phyloP scores from a whole-genome alignment of 2,888 invertebrate genomes.

The Phlogophora meticulosa region DNA sequence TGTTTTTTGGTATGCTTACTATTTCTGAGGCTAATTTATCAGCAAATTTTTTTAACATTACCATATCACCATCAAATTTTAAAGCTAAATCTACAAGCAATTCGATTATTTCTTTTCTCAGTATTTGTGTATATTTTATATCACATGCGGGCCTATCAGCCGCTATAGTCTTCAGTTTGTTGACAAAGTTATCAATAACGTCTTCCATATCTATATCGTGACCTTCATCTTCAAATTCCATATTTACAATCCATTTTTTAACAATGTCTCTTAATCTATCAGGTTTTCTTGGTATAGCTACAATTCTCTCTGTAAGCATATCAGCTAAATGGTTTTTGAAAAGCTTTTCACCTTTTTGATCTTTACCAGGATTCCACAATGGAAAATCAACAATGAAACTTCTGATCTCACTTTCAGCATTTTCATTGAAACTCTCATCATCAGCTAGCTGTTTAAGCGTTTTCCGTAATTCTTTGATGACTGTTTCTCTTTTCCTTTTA shows the following conservation, averaged over 20 bases:
- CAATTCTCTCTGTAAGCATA: conserved; percentile 63
- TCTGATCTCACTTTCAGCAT: conserved; percentile 61
- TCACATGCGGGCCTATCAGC: conserved; percentile 51
- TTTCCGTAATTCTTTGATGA: conserved; percentile 61
- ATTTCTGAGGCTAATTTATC: conserved; percentile 57
- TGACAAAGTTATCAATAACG: conserved; percentile 54
- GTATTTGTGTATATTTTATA: conserved; percentile 47
- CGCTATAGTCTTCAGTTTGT: conserved; percentile 58
- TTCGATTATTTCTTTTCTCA: conserved; percentile 62
- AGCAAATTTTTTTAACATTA: conserved; percentile 40
- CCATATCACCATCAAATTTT: conserved; percentile 32
- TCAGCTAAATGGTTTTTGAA: conserved; percentile 67
- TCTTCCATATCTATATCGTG: conserved; percentile 44
- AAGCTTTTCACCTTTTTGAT: conserved; percentile 57
- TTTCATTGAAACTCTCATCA: conserved; percentile 61
- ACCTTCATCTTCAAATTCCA: conserved; percentile 55
- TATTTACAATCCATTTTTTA: conserved; percentile 56
- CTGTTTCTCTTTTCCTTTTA: conserved; percentile 60
- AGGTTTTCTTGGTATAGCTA: conserved; percentile 40
- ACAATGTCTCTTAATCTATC: conserved; percentile 60
- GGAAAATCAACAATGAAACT: conserved; percentile 68
- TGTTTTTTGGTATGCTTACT: conserved; percentile 43
- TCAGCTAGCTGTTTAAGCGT: conserved; percentile 59
- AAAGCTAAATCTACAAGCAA: conserved; percentile 62
- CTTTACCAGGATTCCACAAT: conserved; percentile 71